These are phyloP conservation scores for Lamellibrachia satsuma DNA, from an alignment of 2,888 invertebrate genomes.

Conservation along the genomic window DNA sequence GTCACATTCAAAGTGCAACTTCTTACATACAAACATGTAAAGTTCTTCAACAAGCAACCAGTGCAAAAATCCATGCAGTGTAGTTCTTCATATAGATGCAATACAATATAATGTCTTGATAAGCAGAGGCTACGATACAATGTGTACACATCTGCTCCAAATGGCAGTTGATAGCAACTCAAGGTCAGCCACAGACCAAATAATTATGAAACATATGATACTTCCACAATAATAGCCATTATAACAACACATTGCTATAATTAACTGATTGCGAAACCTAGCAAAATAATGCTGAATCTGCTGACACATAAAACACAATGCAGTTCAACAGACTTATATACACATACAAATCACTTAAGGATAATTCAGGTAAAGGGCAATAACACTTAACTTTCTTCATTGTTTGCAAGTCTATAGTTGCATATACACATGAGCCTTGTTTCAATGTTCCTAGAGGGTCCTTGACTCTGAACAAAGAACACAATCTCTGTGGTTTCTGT, in stretches of 20 bases:
- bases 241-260: background rate
- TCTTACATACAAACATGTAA: background rate
- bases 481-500: background rate
- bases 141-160: background rate
- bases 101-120: background rate
- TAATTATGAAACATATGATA: background rate
- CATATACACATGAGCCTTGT: background rate
- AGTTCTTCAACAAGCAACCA: background rate
- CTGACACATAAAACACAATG: background rate
- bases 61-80: background rate
- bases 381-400: background rate
- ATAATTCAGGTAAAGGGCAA: background rate
- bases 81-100: background rate
- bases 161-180: background rate
- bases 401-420: background rate
- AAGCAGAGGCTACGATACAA: background rate
- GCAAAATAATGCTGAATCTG: background rate
- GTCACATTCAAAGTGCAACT: background rate
- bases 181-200: background rate
- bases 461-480: background rate
- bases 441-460: background rate
- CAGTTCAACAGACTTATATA: background rate
- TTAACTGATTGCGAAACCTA: background rate
- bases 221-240: background rate
- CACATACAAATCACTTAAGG: background rate